Base-by-base conservation (phyloP, 2,113 vertebrate genomes). In the Bufo bufo region DNA sequence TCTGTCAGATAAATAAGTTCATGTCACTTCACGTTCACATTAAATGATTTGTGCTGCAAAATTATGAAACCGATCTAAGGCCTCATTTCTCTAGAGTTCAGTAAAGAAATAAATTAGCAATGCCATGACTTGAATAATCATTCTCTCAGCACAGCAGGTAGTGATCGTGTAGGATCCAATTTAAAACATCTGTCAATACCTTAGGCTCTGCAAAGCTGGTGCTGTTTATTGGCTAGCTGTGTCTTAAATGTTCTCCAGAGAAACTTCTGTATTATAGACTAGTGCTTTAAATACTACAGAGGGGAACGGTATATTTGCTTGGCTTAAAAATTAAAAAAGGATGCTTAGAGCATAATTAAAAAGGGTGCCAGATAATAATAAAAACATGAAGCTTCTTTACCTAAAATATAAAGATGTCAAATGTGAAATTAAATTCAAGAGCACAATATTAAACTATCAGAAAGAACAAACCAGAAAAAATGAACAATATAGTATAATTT, bases 161-260 rank as follows among this genome's bases (percentile, higher is more conserved):
- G n/a, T 52, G 1, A 0, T 0, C 19, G 89, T 90, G 87, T 90
- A 61, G 0, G 85, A 90, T 85, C 90, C 90, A 91, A 90, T 78
- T 89, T 6, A 75, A 88, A 94, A 90, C 93, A 94, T 93, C 93
- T 94, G 94, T 91, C 91, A 49, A 91, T 92, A 90, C 87, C 91
- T 89, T 80, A 10, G 91, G 92, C 92, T 90, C 90, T 89, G 85
- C 0, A 43, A 88, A 91, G 92, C 10, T 85, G 87, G 81, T 85
- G 89, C 58, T 14, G 83, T 90, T 94, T 92, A 92, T 88, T 91
- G 91, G 91, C 0, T 0, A 90, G n/a, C 65, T 61, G 89, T 85
- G 88, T 80, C 89, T 78, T 81, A 89, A 93, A 79, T 49, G 77
- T 50, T 91, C 92, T 90, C 93, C 81, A 69, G 92, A 92, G 93